A percentile compares a stretch with the other conserved stretches of the same genome.
Evolutionary conservation across 2,113 vertebrate species (phyloP).

Genomic region (Erinaceus europaeus): DNA sequence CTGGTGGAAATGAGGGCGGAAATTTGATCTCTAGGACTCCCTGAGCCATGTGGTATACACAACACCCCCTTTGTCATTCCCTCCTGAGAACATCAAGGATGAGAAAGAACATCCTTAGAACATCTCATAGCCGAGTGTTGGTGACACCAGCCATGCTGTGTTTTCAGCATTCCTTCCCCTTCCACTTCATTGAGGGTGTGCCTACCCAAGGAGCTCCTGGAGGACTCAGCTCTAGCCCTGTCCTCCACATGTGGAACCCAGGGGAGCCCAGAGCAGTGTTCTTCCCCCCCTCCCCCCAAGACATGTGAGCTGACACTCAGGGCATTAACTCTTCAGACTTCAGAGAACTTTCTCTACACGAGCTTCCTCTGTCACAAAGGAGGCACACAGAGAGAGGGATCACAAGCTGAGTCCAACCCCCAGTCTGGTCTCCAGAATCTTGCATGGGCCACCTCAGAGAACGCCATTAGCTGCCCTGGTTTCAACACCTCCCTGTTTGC

Average conservation of each 20-base stretch:
- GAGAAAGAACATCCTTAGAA: not conserved
- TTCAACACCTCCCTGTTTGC: not conserved
- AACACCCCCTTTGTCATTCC: not conserved
- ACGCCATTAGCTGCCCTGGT: not conserved
- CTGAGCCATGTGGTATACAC: not conserved
- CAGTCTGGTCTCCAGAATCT: no score
- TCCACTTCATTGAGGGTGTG: not conserved
- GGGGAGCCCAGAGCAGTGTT: not conserved
- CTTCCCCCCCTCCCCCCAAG: conserved; percentile 19
- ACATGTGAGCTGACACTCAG: conserved; percentile 18
- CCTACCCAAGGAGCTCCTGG: not conserved
- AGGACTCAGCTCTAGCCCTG: not conserved
- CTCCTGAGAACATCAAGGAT: not conserved
- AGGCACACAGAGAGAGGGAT: not conserved
- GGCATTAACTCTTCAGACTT: conserved; percentile 29
- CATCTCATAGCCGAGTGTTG: accelerated
- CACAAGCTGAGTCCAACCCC: no score
- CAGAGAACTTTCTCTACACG: not conserved
- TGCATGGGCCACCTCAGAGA: not conserved
- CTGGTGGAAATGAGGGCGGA: not conserved
- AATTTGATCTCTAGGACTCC: not conserved
- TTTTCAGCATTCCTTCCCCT: not conserved
- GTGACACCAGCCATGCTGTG: accelerated
- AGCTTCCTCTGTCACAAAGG: not conserved
- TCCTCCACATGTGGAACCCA: not conserved